Conservation (phyloP, 2,113 vertebrate genomes). For the Phycodurus eques region DNA sequence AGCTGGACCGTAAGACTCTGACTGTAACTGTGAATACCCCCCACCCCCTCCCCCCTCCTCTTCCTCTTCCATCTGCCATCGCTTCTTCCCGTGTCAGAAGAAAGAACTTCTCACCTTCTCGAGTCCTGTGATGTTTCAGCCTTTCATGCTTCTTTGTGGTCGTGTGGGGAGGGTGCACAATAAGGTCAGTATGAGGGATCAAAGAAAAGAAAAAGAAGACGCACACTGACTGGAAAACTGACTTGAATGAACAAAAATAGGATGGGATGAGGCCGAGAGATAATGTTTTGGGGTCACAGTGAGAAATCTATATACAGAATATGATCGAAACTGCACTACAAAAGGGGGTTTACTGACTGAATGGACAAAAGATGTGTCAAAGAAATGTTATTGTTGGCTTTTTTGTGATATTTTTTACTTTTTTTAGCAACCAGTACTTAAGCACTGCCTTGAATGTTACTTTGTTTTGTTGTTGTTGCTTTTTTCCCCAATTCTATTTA, state of each 20-base stretch:
- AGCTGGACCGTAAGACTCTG: slow-evolving; percentile 73
- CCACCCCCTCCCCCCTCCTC: slow-evolving; percentile 29
- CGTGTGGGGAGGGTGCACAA: slow-evolving; percentile 70
- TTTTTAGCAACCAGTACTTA: slow-evolving; percentile 79
- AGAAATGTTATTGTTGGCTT: slow-evolving; percentile 75
- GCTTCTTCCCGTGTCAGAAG: slow-evolving; percentile 71
- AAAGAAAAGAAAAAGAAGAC: slow-evolving; percentile 65
- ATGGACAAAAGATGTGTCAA: slow-evolving; percentile 70
- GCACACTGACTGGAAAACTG: slow-evolving; percentile 74
- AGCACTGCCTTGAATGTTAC: slow-evolving; percentile 78
- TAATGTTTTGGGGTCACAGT: slow-evolving; percentile 59
- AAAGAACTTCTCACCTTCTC: slow-evolving; percentile 73
- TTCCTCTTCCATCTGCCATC: slow-evolving; percentile 68
- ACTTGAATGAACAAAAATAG: slow-evolving; percentile 68
- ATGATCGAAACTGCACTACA: slow-evolving; percentile 76
- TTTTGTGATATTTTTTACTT: slow-evolving; percentile 73
- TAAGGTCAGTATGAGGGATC: slow-evolving; percentile 67
- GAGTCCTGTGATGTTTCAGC: slow-evolving; percentile 73
- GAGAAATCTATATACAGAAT: slow-evolving; percentile 67
- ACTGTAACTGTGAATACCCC: slow-evolving; percentile 75
- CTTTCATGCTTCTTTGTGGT: slow-evolving; percentile 74
- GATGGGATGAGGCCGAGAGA: slow-evolving; percentile 50
- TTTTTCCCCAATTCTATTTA: slow-evolving; percentile 57
- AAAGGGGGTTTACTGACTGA: slow-evolving; percentile 70
- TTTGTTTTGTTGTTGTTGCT: slow-evolving; percentile 33